Conservation (phyloP, 2,797 vertebrate species). For the Eospalax fontanierii region DNA sequence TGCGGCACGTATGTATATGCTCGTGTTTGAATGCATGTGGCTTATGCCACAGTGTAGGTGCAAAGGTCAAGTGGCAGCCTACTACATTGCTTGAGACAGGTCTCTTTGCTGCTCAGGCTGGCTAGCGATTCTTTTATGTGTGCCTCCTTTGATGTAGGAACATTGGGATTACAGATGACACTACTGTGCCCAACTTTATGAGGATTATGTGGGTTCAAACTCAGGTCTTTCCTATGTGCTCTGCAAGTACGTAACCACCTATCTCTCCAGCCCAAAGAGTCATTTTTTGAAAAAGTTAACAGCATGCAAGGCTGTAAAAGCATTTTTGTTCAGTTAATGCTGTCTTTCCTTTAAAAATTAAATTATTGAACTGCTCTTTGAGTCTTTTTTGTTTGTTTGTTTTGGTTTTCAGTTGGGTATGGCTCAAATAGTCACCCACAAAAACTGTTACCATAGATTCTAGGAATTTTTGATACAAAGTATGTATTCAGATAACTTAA, state of each 20-base stretch:
- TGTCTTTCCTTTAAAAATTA: slow-evolving; percentile 66
- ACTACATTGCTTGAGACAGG: no score
- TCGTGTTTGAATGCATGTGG: neutral
- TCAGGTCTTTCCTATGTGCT: neutral
- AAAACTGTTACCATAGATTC: slow-evolving; percentile 61
- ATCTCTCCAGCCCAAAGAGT: neutral
- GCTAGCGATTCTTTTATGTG: neutral
- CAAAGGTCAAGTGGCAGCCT: neutral
- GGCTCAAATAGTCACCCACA: slow-evolving; percentile 67
- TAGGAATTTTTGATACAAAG: slow-evolving; percentile 34
- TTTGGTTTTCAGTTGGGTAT: slow-evolving; percentile 31
- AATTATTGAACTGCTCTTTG: slow-evolving; percentile 67
- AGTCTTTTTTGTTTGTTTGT: neutral
- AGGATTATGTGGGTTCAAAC: neutral
- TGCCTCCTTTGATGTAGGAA: neutral
- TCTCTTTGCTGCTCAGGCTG: neutral
- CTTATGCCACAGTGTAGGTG: neutral
- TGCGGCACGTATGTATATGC: no score
- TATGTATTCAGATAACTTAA: slow-evolving; percentile 43
- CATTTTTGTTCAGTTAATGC: slow-evolving; percentile 69
- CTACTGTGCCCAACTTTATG: neutral
- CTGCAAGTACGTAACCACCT: neutral
- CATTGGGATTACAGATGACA: neutral
- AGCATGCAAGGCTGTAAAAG: neutral
- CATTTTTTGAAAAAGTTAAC: neutral